Evolutionary conservation across 2,888 invertebrate species (phyloP), one percentile per base, ranked within the genome.

Genomic region (Malacosoma neustria): DNA sequence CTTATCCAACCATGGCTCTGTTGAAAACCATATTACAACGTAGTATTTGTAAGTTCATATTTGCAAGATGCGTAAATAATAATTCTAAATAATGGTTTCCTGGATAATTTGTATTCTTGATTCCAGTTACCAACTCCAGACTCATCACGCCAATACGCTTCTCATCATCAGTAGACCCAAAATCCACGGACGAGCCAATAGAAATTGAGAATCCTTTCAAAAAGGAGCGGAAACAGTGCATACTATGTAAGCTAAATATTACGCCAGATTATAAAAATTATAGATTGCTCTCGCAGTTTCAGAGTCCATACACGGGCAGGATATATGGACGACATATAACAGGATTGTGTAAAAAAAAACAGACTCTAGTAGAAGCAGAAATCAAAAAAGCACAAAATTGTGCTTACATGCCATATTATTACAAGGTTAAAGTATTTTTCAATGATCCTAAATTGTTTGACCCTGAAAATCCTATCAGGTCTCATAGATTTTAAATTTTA

Each of bases 241-340:
- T 98, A 49, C 76, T 98, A 6, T 98, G 98, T 69, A 90, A 92
- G 73, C 69, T 93, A 42, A 89, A 93, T 22, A 91, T 98, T n/a
- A 87, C 87, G 1, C 92, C 96, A 0, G 89, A 96, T 70, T 98
- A 95, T 63, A 98, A 98, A 76, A 99, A 99, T 75, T 90, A 92
- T 0, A 90, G 95, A 52, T 74, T 99, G 3, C 75, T 99, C 3
- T 96, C 97, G 0, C 98, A 99, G 70, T 99, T 99, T 73, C 94
- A 98, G 61, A 99, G 98, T 22, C 93, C 96, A 0, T 96, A 94
- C 65, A 98, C 99, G 0, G 99, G 99, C 1, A 88, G 92, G 48
- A 90, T 98, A 43, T 99, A 98, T 67, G 96, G 95, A 0, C 89
- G 93, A 37, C 95, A 98, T 57, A 94, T 99, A 31, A 99, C 99